phyloP scores from a whole-genome alignment of 2,888 invertebrate species.

The Nomada ruficornis region DNA sequence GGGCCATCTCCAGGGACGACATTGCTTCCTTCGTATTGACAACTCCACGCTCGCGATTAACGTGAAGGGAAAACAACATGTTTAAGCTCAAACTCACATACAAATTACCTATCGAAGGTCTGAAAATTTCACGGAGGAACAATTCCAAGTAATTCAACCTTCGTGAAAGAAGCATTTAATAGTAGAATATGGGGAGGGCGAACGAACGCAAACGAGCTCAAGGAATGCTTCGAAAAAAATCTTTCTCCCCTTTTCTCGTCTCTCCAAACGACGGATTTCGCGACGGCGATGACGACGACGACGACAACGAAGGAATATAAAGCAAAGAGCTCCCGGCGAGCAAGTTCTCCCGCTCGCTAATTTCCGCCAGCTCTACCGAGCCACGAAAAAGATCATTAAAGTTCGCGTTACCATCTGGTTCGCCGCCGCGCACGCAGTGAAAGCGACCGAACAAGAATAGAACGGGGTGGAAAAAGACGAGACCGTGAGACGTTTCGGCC shows the following conservation, averaged over 20 bases:
- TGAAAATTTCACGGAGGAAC: neutral
- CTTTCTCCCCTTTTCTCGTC: neutral
- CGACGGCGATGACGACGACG: slow-evolving; percentile 25
- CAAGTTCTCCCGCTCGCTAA: slow-evolving; percentile 52
- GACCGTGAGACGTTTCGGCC: slow-evolving; percentile 50
- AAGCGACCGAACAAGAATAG: slow-evolving; percentile 61
- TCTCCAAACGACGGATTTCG: neutral
- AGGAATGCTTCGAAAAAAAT: slow-evolving; percentile 1
- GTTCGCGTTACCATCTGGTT: slow-evolving; percentile 62
- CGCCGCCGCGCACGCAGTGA: slow-evolving; percentile 33
- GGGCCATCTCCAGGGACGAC: slow-evolving; percentile 60
- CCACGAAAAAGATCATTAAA: slow-evolving; percentile 61
- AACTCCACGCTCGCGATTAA: slow-evolving; percentile 48
- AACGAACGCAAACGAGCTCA: slow-evolving; percentile 18
- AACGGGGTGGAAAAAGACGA: slow-evolving; percentile 20
- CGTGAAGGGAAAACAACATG: slow-evolving; percentile 21
- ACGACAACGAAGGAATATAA: slow-evolving; percentile 38
- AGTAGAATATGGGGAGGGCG: neutral
- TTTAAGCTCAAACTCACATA: neutral
- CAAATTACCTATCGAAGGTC: neutral
- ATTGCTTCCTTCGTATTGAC: slow-evolving; percentile 53
- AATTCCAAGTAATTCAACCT: neutral
- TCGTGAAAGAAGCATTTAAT: too few relatives aligned
- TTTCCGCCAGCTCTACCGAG: slow-evolving; percentile 50
- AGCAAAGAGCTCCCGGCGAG: slow-evolving; percentile 35